Conservation (phyloP, 2,113 vertebrate species). For the Bettongia penicillata region DNA sequence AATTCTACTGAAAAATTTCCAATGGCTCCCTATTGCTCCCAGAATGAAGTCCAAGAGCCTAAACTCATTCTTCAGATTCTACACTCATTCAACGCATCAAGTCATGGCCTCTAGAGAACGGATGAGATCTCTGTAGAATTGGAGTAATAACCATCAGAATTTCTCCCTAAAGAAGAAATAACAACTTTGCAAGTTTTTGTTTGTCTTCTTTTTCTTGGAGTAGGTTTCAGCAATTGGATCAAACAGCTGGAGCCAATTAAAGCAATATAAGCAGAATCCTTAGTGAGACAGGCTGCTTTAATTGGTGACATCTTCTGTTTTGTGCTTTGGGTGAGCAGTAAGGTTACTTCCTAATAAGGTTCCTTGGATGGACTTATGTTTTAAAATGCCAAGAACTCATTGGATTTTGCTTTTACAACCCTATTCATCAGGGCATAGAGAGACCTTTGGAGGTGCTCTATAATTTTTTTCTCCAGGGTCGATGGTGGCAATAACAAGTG, state of each 20-base stretch:
- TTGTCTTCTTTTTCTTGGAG: not conserved
- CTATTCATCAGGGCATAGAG: not conserved
- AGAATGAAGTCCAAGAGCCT: not conserved
- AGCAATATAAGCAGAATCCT: slow-evolving; percentile 7
- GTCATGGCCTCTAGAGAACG: not conserved
- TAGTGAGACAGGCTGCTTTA: not conserved
- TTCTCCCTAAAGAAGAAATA: not conserved
- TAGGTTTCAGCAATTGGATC: slow-evolving; percentile 4
- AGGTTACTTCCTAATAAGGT: not conserved
- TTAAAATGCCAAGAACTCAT: slow-evolving; percentile 22
- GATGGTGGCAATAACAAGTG: slow-evolving; percentile 19
- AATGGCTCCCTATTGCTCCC: not conserved
- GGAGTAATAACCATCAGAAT: not conserved
- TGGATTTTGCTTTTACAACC: slow-evolving; percentile 1
- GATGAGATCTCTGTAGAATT: not conserved
- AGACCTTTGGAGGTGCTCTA: slow-evolving; percentile 18
- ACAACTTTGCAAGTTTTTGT: not conserved
- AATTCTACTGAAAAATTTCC: not conserved
- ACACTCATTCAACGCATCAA: not conserved
- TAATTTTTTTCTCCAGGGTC: slow-evolving; percentile 18
- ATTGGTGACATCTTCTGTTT: not conserved
- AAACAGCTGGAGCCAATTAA: slow-evolving; percentile 6
- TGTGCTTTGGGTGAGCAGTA: slow-evolving; percentile 1
- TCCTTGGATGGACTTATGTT: slow-evolving; percentile 5
- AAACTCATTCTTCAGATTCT: not conserved